Percentiles rank a stretch among this genome's conserved stretches.
These are phyloP conservation scores for Kuschelorhynchus macadamiae DNA, from an alignment of 2,888 invertebrate species.

Conservation along the genomic window DNA sequence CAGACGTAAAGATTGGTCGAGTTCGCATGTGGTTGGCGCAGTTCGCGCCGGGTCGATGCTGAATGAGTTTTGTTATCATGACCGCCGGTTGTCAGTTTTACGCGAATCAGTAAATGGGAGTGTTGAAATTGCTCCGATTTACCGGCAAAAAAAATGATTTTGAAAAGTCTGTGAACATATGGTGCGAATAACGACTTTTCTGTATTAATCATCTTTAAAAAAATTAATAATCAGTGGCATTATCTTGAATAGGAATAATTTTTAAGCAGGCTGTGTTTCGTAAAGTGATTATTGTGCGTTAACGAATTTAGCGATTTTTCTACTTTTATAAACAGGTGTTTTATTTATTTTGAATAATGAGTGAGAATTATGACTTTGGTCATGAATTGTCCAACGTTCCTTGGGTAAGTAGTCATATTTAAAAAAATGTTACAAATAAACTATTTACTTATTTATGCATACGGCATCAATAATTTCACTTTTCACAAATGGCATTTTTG, in stretches of 20 bases:
- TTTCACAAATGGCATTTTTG: neutral
- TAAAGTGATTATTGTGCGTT: slow-evolving; percentile 6
- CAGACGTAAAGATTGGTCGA: slow-evolving; percentile 18
- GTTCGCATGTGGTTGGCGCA: slow-evolving; percentile 38
- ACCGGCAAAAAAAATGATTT: slow-evolving; percentile 40
- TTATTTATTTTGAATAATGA: slow-evolving; percentile 50
- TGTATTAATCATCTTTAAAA: no score
- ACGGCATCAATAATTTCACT: no score
- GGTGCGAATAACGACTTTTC: neutral
- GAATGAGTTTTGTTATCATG: slow-evolving; percentile 32
- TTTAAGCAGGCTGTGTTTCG: slow-evolving; percentile 29
- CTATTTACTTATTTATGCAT: no score
- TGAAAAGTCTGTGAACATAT: slow-evolving; percentile 18
- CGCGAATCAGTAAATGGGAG: slow-evolving; percentile 3
- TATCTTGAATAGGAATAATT: neutral
- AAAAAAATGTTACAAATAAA: no score
- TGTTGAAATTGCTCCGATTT: slow-evolving; percentile 25
- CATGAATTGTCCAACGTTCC: slow-evolving; percentile 65
- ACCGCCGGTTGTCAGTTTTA: slow-evolving; percentile 27
- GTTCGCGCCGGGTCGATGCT: slow-evolving; percentile 41
- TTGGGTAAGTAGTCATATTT: slow-evolving; percentile 64
- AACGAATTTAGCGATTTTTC: slow-evolving; percentile 16
- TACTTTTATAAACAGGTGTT: slow-evolving; percentile 11
- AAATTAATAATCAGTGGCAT: no score
- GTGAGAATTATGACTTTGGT: slow-evolving; percentile 63